Conservation (phyloP, 2,888 invertebrate species). For the Anagyrus pseudococci region DNA sequence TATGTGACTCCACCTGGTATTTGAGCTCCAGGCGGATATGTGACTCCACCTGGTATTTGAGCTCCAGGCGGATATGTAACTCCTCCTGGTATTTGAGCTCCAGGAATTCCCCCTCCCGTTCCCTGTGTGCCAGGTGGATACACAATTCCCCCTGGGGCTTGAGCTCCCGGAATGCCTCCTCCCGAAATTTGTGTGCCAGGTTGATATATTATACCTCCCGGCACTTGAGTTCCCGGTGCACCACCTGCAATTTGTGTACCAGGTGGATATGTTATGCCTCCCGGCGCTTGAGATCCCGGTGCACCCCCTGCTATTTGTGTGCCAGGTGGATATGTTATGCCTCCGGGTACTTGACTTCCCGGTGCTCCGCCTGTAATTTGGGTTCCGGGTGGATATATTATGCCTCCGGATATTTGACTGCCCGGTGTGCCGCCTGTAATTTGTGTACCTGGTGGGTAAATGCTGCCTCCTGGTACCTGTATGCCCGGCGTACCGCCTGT, state of each 20-base stretch:
- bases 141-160: constrained; percentile 27
- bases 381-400: constrained; percentile 27
- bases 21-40: constrained; percentile 32
- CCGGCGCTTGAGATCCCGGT: not conserved
- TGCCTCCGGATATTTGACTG: not conserved
- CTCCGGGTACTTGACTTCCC: constrained; percentile 26
- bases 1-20: constrained; percentile 28
- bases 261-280: constrained; percentile 20
- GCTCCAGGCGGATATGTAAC: constrained; percentile 15
- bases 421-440: constrained; percentile 3
- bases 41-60: constrained; percentile 27
- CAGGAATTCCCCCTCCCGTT: constrained; percentile 29
- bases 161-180: constrained; percentile 30
- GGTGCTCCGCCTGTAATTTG: constrained; percentile 25
- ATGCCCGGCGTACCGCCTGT: constrained; percentile 8
- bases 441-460: constrained; percentile 29
- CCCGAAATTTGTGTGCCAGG: constrained; percentile 30
- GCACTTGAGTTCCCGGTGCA: constrained; percentile 6
- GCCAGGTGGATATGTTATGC: constrained; percentile 26
- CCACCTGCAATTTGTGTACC: constrained; percentile 24
- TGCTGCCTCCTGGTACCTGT: constrained; percentile 5
- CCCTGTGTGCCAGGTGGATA: constrained; percentile 24
- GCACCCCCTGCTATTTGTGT: constrained; percentile 19
- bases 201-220: constrained; percentile 4
- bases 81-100: not conserved